Percentiles rank a stretch among this genome's conserved stretches.
These are phyloP conservation scores for Erebia palarica DNA, from an alignment of 2,888 invertebrate genomes.

Conservation along the genomic window DNA sequence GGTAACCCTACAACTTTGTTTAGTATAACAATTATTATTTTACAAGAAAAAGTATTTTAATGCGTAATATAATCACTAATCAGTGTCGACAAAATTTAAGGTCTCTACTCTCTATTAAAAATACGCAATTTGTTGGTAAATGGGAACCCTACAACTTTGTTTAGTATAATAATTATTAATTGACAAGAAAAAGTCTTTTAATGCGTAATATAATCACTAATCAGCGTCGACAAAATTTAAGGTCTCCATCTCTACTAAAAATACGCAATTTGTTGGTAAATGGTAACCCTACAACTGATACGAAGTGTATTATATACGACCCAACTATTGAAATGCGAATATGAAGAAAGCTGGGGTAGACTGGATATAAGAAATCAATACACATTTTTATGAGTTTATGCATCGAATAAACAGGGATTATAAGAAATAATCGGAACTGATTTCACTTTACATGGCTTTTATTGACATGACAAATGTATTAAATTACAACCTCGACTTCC, in stretches of 20 bases:
- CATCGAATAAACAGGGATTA: neutral
- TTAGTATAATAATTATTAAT: too few relatives aligned
- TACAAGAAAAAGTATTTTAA: too few relatives aligned
- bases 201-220: neutral
- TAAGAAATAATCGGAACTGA: neutral
- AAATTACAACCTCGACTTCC: neutral
- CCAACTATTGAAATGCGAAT: neutral
- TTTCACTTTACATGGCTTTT: slow-evolving; percentile 7
- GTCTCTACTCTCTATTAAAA: too few relatives aligned
- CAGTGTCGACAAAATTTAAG: too few relatives aligned
- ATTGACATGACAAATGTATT: neutral
- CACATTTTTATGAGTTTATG: slow-evolving; percentile 10
- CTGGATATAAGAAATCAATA: slow-evolving; percentile 13
- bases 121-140: too few relatives aligned
- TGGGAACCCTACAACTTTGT: too few relatives aligned
- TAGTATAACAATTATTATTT: too few relatives aligned
- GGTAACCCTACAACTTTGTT: too few relatives aligned
- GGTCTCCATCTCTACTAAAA: neutral
- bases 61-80: too few relatives aligned
- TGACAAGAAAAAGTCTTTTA: neutral
- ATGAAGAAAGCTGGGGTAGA: neutral
- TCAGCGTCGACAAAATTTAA: neutral
- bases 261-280: neutral
- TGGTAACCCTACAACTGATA: slow-evolving; percentile 1
- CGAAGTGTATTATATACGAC: too few relatives aligned